Evolutionary conservation across 2,113 vertebrate genomes (phyloP).

Genomic region (Hippocampus barbouri): DNA sequence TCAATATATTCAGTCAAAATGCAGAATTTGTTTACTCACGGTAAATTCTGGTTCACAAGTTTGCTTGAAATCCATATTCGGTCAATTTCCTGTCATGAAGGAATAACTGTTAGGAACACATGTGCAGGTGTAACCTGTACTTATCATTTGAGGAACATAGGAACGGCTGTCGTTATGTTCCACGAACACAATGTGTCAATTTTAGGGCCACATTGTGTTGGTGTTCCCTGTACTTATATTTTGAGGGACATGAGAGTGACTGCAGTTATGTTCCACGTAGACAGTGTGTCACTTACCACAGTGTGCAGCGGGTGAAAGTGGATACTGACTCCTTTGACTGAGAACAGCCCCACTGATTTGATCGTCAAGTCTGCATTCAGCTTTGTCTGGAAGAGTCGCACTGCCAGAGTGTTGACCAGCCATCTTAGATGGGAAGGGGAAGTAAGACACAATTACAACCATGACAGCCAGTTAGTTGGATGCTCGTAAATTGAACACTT

Average conservation of each 20-base stretch:
- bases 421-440: conserved; percentile 69
- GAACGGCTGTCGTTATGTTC: no score
- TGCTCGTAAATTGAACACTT: conserved; percentile 16
- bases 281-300: conserved; percentile 75
- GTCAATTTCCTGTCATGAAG: conserved; percentile 86
- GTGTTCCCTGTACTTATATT: not conserved
- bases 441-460: not conserved
- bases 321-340: conserved; percentile 84
- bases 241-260: not conserved
- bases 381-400: conserved; percentile 80
- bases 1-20: not conserved
- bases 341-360: conserved; percentile 85
- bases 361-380: conserved; percentile 88
- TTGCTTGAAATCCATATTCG: conserved; percentile 93
- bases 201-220: not conserved
- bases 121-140: not conserved
- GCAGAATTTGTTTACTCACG: conserved; percentile 73
- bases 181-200: not conserved
- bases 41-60: conserved; percentile 86
- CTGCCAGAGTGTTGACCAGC: conserved; percentile 79
- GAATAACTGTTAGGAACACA: not conserved
- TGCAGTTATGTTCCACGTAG: conserved; percentile 20
- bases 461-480: not conserved
- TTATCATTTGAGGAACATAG: not conserved
- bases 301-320: conserved; percentile 88